Evolutionary conservation across 2,797 vertebrate genomes (phyloP), one percentile per base, ranked within the genome.

Genomic region (Ptychadena robeensis): DNA sequence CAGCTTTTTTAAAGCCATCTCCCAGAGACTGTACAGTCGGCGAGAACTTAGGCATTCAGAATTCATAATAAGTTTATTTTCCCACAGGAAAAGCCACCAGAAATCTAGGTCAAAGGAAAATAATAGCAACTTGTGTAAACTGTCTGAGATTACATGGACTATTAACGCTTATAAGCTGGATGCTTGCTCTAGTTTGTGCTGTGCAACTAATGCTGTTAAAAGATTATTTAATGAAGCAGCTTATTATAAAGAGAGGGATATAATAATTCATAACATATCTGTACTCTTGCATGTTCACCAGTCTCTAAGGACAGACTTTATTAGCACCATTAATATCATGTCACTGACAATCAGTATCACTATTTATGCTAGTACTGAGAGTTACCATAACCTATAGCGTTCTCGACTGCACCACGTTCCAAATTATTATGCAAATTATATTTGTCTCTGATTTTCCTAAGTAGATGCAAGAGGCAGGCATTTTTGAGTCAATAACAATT

Each of bases 1-100:
- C 72, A 76, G 76, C 73, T 74, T 63, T 77, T 69, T 69, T 80
- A 28, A 37, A 44, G 15, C 48, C 35, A 48, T 44, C 34, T 71
- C 76, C 22, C 44, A 44, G 65, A 67, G 64, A 40, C 72, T 63
- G 53, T 40, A 40, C 40, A 59, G 28, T 30, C n/a, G 28, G 30
- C 74, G 48, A 75, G 48, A 75, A 74, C 28, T 59, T 40, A 73
- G 61, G 65, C 63, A 73, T 73, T 79, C 59, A n/a, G 57, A 31
- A 73, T 73, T 61, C 63, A 73, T 83, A 73, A 73, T 83, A 40
- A 67, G 30, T 61, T 34, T 32, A 9, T 61, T 63, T 84, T 84
- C 76, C 74, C 76, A 80, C 48, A 78, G 76, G 70, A 73, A 74
- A 27, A 40, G 30, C 32, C 66, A 64, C 57, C 27, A 61, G n/a